phyloP scores from a whole-genome alignment of 2,888 invertebrate genomes.

The Cetonia aurata region DNA sequence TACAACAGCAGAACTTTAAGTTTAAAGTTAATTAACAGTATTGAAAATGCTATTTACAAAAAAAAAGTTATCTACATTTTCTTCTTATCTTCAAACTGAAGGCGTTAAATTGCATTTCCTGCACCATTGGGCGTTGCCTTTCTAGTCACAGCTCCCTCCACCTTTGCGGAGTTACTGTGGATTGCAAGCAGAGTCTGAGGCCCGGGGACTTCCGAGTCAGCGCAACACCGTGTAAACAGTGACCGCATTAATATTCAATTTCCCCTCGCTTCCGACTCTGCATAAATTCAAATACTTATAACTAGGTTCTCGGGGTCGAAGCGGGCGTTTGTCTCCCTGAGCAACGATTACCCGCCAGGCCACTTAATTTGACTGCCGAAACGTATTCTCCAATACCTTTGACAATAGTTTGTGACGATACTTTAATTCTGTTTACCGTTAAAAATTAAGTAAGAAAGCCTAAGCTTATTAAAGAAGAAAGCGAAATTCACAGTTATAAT shows the following conservation, averaged over 20 bases:
- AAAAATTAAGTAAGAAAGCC: no score
- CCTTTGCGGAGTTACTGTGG: slow-evolving; percentile 21
- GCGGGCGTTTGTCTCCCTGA: slow-evolving; percentile 13
- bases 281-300: slow-evolving; percentile 43
- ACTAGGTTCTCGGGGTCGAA: slow-evolving; percentile 11
- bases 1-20: no score
- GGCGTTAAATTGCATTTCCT: no score
- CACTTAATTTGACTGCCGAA: slow-evolving; percentile 18
- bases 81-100: no score
- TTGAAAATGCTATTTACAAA: no score
- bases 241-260: slow-evolving; percentile 43
- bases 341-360: slow-evolving; percentile 18
- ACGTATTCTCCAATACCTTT: neutral
- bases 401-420: no score
- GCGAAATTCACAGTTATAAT: no score
- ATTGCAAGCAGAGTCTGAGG: slow-evolving; percentile 24
- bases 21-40: no score
- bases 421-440: no score
- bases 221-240: slow-evolving; percentile 40
- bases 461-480: no score
- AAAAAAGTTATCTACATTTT: no score
- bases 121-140: no score
- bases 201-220: slow-evolving; percentile 26
- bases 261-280: slow-evolving; percentile 32
- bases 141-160: slow-evolving; percentile 21